phyloP scores from a whole-genome alignment of 2,888 invertebrate genomes.

The Apamea epomidion region DNA sequence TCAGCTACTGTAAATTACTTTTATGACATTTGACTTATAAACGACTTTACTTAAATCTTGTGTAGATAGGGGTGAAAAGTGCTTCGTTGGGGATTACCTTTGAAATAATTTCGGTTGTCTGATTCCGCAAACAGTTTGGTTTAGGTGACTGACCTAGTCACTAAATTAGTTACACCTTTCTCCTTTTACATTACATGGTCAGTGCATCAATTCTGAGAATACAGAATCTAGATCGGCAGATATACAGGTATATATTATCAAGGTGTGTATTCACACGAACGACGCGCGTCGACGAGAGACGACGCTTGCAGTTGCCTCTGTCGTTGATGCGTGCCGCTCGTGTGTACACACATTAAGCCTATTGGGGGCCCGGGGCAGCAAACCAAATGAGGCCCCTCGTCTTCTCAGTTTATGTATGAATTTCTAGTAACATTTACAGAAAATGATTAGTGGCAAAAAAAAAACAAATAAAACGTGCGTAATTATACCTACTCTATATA shows the following conservation, averaged over 20 bases:
- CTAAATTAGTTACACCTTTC: slow-evolving; percentile 35
- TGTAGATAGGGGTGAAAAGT: neutral
- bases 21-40: slow-evolving; percentile 10
- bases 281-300: too few relatives aligned
- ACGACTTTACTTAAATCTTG: slow-evolving; percentile 23
- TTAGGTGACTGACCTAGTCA: slow-evolving; percentile 37
- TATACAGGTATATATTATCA: neutral
- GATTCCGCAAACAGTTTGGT: slow-evolving; percentile 5
- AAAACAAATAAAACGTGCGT: neutral
- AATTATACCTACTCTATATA: neutral
- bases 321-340: too few relatives aligned
- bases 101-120: slow-evolving; percentile 19
- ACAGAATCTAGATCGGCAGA: neutral
- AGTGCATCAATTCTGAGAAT: slow-evolving; percentile 18
- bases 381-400: too few relatives aligned
- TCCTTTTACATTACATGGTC: slow-evolving; percentile 5
- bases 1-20: slow-evolving; percentile 1
- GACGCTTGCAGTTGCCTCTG: too few relatives aligned
- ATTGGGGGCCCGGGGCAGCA: too few relatives aligned
- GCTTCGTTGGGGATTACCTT: slow-evolving; percentile 9
- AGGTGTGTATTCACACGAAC: too few relatives aligned
- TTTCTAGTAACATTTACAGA: neutral
- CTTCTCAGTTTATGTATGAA: neutral
- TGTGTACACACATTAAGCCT: too few relatives aligned
- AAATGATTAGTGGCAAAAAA: neutral